Conservation (phyloP, 2,888 invertebrate species). For the Cremastinae sp. region DNA sequence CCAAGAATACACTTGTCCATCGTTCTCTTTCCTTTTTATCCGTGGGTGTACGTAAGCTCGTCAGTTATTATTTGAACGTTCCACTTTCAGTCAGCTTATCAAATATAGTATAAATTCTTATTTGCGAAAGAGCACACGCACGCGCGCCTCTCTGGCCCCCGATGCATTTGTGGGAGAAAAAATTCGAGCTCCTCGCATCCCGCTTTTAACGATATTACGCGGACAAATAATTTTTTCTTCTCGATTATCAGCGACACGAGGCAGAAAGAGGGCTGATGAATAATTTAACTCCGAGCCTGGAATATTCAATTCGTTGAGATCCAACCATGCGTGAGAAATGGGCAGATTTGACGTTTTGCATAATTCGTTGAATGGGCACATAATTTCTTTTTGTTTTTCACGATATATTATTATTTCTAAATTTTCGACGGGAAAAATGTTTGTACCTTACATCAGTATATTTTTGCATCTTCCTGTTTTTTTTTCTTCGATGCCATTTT, state of each 20-base stretch:
- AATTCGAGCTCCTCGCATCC: not conserved
- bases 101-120: conserved; percentile 75
- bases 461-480: not conserved
- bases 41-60: conserved; percentile 45
- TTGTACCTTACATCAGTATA: too few relatives aligned
- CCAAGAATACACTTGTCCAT: conserved; percentile 53
- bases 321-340: too few relatives aligned
- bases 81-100: conserved; percentile 77
- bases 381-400: too few relatives aligned
- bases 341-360: not conserved
- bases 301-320: not conserved
- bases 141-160: conserved; percentile 6
- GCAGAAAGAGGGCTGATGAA: not conserved
- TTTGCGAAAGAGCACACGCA: conserved; percentile 71
- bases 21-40: conserved; percentile 52
- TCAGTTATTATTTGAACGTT: conserved; percentile 76
- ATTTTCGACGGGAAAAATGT: too few relatives aligned
- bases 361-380: too few relatives aligned
- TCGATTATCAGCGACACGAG: not conserved
- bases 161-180: not conserved
- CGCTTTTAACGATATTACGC: conserved; percentile 26
- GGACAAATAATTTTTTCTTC: conserved; percentile 15
- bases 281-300: not conserved
- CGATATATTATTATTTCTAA: too few relatives aligned
- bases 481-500: not conserved